A percentile compares a stretch with the other conserved stretches of the same genome.
Conservation (phyloP, 2,113 vertebrate species). For the Myotis brandtii region DNA sequence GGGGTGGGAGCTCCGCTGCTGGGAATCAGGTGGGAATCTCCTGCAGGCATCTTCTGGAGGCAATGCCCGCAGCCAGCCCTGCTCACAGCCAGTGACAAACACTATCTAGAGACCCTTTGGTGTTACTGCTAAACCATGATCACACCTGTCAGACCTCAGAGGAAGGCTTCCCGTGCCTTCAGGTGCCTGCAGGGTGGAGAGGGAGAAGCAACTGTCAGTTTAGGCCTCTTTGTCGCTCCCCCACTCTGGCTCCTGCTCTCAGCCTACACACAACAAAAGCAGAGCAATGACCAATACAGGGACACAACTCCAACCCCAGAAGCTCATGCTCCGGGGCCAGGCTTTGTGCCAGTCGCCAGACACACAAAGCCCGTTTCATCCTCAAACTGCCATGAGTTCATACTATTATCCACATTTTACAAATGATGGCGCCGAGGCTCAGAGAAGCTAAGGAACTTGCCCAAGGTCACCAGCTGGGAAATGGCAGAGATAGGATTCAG, state of each 20-base stretch:
- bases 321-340: not conserved
- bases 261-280: not conserved
- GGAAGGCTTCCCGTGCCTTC: slow-evolving; percentile 73
- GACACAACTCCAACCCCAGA: not conserved
- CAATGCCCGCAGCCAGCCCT: slow-evolving; percentile 81
- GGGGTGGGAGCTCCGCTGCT: accelerated
- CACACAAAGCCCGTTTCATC: not conserved
- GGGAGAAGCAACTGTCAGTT: not conserved
- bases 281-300: not conserved
- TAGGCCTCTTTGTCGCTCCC: not conserved
- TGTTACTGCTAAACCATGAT: slow-evolving; percentile 72
- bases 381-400: not conserved
- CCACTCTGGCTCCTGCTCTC: not conserved
- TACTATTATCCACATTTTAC: not conserved
- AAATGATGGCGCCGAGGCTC: not conserved
- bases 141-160: slow-evolving; percentile 83
- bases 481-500: not conserved
- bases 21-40: not conserved
- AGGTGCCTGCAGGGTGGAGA: not conserved
- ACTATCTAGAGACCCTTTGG: slow-evolving; percentile 76
- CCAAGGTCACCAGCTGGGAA: slow-evolving; percentile 3
- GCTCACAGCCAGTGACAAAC: slow-evolving; percentile 55
- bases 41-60: slow-evolving; percentile 79
- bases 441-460: slow-evolving; percentile 18
- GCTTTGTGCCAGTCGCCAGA: not conserved